Conservation (phyloP, 1,140 invertebrate species). For the Dolichoris vasculosae region DNA sequence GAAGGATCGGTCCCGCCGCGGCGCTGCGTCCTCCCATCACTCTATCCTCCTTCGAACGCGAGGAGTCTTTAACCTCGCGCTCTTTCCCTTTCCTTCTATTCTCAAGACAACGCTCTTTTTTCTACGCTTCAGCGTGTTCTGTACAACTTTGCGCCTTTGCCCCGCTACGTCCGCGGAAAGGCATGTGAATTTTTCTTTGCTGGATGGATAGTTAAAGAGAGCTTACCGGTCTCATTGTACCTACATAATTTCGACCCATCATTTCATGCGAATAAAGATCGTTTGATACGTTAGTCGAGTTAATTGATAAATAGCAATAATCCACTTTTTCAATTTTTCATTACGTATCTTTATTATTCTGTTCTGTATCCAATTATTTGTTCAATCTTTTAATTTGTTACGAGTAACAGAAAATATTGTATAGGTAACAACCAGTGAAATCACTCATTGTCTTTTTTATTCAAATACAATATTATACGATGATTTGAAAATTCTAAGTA, state of each 20-base stretch:
- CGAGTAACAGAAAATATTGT: background rate
- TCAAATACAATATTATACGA: no score
- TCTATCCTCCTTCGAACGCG: background rate
- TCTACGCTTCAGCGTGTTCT: background rate
- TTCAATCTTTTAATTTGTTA: background rate
- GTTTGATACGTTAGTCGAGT: no score
- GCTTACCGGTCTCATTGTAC: background rate
- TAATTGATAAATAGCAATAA: no score
- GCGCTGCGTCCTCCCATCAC: conserved; percentile 22
- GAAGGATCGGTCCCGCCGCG: conserved; percentile 33
- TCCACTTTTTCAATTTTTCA: no score
- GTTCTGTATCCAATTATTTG: background rate
- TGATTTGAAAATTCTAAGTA: no score
- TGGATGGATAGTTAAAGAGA: background rate
- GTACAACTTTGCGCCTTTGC: background rate
- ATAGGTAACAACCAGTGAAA: no score
- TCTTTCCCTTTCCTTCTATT: background rate
- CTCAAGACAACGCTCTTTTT: background rate
- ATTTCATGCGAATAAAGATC: no score
- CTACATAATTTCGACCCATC: no score
- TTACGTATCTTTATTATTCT: no score
- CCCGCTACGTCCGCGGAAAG: background rate
- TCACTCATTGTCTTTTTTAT: no score
- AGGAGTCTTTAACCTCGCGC: conserved; percentile 48
- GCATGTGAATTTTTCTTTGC: conserved; percentile 40